phyloP scores from a whole-genome alignment of 2,888 invertebrate species.

The Cryptus armator region DNA sequence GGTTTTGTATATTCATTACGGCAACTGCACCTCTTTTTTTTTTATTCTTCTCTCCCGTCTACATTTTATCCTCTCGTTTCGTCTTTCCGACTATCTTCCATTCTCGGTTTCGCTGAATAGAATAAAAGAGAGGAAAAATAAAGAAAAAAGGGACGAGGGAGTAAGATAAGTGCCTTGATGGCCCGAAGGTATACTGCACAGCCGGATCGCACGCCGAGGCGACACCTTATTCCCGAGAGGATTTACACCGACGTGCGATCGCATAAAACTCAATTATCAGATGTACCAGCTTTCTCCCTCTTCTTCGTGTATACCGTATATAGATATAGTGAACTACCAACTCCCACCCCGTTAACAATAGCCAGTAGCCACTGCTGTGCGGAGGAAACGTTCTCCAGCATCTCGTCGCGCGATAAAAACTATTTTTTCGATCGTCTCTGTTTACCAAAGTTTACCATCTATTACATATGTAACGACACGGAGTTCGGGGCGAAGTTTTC shows the following conservation, averaged over 20 bases:
- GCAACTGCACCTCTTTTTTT: not conserved
- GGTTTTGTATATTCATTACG: slow-evolving; percentile 16
- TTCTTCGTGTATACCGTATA: not conserved
- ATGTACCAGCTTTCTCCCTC: slow-evolving; percentile 63
- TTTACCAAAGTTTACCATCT: slow-evolving; percentile 67
- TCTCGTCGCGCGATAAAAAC: slow-evolving; percentile 30
- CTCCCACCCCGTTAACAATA: not conserved
- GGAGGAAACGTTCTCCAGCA: slow-evolving; percentile 9
- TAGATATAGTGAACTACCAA: not conserved
- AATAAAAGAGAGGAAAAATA: slow-evolving; percentile 14
- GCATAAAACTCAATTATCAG: slow-evolving; percentile 82
- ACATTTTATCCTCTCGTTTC: slow-evolving; percentile 15
- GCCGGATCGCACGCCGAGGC: slow-evolving; percentile 9
- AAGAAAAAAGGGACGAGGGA: slow-evolving; percentile 34
- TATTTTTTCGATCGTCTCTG: slow-evolving; percentile 38
- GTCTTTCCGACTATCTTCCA: slow-evolving; percentile 23
- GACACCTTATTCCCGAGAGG: slow-evolving; percentile 75
- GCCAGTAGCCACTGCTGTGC: not conserved
- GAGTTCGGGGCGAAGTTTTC: slow-evolving; percentile 39
- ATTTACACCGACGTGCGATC: slow-evolving; percentile 80
- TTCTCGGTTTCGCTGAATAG: slow-evolving; percentile 25
- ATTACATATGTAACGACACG: slow-evolving; percentile 66
- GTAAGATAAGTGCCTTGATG: slow-evolving; percentile 73
- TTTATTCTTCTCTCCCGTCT: slow-evolving; percentile 12
- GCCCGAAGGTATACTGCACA: slow-evolving; percentile 41